Base-by-base conservation (phyloP, 2,113 vertebrate genomes). In the Rattus rattus region DNA sequence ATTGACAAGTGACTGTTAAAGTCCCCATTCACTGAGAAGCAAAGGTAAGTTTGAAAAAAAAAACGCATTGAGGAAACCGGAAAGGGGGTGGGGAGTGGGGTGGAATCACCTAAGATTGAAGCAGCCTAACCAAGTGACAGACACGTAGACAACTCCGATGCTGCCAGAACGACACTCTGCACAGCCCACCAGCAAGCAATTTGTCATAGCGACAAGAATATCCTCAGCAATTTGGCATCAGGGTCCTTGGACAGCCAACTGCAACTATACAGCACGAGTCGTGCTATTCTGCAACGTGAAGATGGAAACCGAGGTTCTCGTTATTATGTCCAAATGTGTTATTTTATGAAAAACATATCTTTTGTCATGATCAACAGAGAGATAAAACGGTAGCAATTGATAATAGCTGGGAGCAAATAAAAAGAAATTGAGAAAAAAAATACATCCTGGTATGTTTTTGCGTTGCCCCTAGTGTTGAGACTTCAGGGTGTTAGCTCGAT, bases 151-250 rank as follows among this genome's bases (percentile, higher is more conserved):
- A 98, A 98, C 96, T 98, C 98, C 47, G 92, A 63, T 97, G 98
- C 97, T 99, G 98, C 98, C 98, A 98, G 98, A 98, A 98, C 97
- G 98, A 98, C 98, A 98, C 98, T 97, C 97, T 96, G 96, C 97
- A 97, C 97, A 98, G 94, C 97, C 97, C 98, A 98, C 98, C 97
- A 98, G 98, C 97, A 97, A 98, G 97, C 97, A 98, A 98, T 98
- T 99, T 98, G 98, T 98, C 98, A 98, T 97, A 96, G 98, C 96
- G 98, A 98, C 98, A 98, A 98, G 98, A 98, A 98, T 99, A 99
- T 98, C 98, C 98, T 98, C 98, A 89, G 26, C 98, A 98, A 95
- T 97, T 98, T 99, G 98, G 98, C 98, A 98, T 95, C 98, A 97
- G 98, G 98, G 98, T 96, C 97, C 96, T 97, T 98, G 98, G 98